A percentile compares a stretch with the other conserved stretches of the same genome.
Conservation (phyloP, 2,888 invertebrate species). For the Ophraella communa region DNA sequence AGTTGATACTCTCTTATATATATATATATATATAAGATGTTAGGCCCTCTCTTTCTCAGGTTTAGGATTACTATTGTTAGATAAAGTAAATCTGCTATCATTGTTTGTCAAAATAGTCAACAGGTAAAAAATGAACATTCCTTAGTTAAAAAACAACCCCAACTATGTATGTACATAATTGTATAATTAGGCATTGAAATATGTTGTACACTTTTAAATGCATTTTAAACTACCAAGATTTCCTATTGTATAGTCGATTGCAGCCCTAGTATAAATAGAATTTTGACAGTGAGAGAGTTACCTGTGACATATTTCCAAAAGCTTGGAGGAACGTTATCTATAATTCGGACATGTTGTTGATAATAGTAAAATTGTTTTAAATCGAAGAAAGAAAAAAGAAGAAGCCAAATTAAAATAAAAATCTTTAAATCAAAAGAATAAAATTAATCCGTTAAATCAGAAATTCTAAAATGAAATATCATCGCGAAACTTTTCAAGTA, state of each 20-base stretch:
- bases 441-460: neutral
- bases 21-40: conserved; percentile 48
- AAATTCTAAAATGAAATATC: neutral
- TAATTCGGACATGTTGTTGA: no score
- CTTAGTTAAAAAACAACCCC: conserved; percentile 2
- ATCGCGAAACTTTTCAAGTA: neutral
- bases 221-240: no score
- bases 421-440: no score
- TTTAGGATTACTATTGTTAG: conserved; percentile 48
- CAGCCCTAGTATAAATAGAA: neutral
- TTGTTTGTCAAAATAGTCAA: conserved; percentile 4
- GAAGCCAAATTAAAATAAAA: no score
- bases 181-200: neutral
- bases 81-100: conserved; percentile 16
- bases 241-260: neutral
- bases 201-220: no score
- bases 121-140: conserved; percentile 14
- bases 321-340: no score
- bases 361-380: no score
- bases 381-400: no score
- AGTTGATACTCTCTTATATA: no score
- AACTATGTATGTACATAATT: conserved; percentile 1
- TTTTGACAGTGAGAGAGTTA: neutral
- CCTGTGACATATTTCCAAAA: neutral
- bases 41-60: conserved; percentile 59